Evolutionary conservation across 1,140 invertebrate genomes (phyloP).

Genomic region (Araneus ventricosus): DNA sequence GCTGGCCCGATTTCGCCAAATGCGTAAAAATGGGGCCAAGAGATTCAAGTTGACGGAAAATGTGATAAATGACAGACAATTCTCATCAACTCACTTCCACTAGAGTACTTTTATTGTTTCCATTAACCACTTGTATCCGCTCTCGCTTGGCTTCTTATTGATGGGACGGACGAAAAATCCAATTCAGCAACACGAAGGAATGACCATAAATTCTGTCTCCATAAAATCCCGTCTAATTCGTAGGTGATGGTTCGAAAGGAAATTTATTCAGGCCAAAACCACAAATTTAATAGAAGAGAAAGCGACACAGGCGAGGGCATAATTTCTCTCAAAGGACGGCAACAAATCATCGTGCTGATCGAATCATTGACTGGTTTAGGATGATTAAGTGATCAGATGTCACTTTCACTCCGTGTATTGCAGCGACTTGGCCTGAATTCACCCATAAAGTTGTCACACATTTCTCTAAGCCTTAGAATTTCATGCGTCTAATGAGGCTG

Average conservation of each 20-base stretch:
- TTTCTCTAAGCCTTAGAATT: neutral
- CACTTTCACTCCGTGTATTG: neutral
- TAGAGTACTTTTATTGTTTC: slow-evolving; percentile 47
- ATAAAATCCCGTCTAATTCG: neutral
- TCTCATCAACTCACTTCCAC: slow-evolving; percentile 49
- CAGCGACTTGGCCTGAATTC: slow-evolving; percentile 2
- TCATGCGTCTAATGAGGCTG: neutral
- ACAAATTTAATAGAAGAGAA: neutral
- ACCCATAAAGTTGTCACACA: neutral
- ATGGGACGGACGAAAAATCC: neutral
- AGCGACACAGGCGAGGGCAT: neutral
- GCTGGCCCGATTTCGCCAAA: neutral
- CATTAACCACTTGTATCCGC: slow-evolving; percentile 52
- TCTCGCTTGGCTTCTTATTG: neutral
- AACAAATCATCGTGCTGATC: neutral
- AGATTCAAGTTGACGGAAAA: slow-evolving; percentile 26
- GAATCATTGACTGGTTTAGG: neutral
- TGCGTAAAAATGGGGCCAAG: neutral
- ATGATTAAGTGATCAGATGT: slow-evolving; percentile 17
- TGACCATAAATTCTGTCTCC: neutral
- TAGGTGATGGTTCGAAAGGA: neutral
- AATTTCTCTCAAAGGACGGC: neutral
- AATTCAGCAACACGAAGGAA: neutral
- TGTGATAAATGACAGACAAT: slow-evolving; percentile 49
- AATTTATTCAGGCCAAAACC: slow-evolving; percentile 15